These are phyloP conservation scores for Callorhinus ursinus DNA, from an alignment of 2,113 vertebrate species.

Conservation along the genomic window DNA sequence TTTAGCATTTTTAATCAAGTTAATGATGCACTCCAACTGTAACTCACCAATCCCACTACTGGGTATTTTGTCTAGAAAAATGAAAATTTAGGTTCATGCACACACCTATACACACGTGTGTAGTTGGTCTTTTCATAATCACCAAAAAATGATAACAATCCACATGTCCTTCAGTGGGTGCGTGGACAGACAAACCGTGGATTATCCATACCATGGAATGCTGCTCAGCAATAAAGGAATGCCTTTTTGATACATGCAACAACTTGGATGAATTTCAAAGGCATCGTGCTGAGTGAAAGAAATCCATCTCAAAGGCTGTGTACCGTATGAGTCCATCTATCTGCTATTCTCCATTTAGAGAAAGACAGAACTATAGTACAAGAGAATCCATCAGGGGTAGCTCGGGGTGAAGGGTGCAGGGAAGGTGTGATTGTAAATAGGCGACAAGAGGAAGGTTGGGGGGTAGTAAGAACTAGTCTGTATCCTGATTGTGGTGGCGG, in stretches of 20 bases:
- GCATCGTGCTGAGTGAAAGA: not conserved
- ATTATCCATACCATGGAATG: not conserved
- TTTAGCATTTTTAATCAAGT: not conserved
- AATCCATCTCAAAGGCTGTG: not conserved
- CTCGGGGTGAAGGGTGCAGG: not conserved
- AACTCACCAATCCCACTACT: not conserved
- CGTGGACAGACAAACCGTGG: not conserved
- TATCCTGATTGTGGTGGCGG: not conserved
- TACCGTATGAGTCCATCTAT: not conserved
- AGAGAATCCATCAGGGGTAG: not conserved
- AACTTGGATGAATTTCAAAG: not conserved
- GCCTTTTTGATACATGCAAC: not conserved
- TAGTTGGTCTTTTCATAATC: not conserved
- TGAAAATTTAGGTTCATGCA: not conserved
- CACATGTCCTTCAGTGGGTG: not conserved
- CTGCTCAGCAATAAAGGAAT: not conserved
- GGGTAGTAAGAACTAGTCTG: not conserved
- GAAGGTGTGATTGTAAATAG: not conserved
- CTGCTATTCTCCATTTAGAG: not conserved
- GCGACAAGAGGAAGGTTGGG: accelerated
- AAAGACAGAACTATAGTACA: not conserved
- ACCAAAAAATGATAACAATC: not conserved
- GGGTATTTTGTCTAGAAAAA: not conserved
- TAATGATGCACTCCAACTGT: not conserved
- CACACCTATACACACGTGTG: not conserved